These are phyloP conservation scores for Cremastobaeus sp. DNA, from an alignment of 2,888 invertebrate species.

Conservation along the genomic window DNA sequence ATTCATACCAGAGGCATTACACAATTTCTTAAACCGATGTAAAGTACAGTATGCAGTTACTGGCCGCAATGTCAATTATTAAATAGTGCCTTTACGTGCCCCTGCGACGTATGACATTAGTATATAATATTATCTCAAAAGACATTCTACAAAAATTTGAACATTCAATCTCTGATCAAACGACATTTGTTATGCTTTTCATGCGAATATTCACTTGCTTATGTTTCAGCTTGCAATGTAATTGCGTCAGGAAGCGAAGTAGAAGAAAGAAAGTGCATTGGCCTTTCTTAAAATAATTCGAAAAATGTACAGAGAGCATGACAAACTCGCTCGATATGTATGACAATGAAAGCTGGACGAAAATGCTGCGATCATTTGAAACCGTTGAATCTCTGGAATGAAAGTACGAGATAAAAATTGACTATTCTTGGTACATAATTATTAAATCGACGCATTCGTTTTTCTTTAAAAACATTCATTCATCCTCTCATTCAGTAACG, in stretches of 20 bases:
- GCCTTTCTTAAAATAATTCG: conserved; percentile 32
- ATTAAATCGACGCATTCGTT: conserved; percentile 62
- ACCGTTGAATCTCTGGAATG: conserved; percentile 16
- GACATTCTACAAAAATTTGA: conserved; percentile 60
- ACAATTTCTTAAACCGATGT: conserved; percentile 68
- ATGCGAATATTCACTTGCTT: conserved; percentile 27
- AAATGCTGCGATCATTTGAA: conserved; percentile 27
- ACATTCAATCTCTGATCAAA: conserved; percentile 54
- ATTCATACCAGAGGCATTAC: conserved; percentile 70
- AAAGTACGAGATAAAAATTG: conserved; percentile 39
- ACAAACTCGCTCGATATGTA: conserved; percentile 26
- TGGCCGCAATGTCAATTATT: conserved; percentile 73
- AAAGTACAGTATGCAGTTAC: conserved; percentile 69
- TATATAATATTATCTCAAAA: conserved; percentile 46
- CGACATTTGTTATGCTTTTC: conserved; percentile 41
- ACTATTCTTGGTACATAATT: conserved; percentile 59
- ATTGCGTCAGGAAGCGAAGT: conserved; percentile 6
- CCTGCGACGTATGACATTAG: conserved; percentile 51
- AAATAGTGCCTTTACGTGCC: conserved; percentile 61
- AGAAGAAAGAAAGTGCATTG: conserved; percentile 21
- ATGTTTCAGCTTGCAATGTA: conserved; percentile 14
- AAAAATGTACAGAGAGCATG: conserved; percentile 51
- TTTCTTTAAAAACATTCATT: conserved; percentile 61
- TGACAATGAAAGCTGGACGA: conserved; percentile 50
- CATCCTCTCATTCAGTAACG: conserved; percentile 62